A percentile compares a stretch with the other conserved stretches of the same genome.
Evolutionary conservation across 2,113 vertebrate species (phyloP).

Genomic region (Pheucticus melanocephalus): DNA sequence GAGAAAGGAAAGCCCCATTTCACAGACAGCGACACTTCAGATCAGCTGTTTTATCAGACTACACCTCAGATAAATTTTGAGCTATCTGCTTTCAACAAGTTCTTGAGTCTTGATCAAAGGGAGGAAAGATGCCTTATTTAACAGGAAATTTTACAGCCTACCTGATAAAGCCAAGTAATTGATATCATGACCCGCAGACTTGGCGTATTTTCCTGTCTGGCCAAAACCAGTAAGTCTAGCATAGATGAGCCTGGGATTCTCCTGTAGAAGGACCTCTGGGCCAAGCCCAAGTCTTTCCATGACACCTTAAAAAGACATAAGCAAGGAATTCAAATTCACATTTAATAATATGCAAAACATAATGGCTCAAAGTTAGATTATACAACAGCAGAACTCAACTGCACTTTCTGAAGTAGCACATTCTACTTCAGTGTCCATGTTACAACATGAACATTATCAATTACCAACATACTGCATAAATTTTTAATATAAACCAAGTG

Average conservation of each 20-base stretch:
- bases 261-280: constrained; percentile 78
- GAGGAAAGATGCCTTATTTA: neutral
- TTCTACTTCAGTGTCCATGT: neutral
- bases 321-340: neutral
- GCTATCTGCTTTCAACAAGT: neutral
- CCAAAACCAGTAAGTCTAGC: constrained; percentile 93
- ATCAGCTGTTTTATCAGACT: neutral
- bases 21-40: neutral
- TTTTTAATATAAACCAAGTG: neutral
- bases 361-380: neutral
- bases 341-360: neutral
- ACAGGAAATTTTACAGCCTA: constrained; percentile 46
- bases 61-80: neutral
- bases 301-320: constrained; percentile 76
- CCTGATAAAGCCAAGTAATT: constrained; percentile 94
- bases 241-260: constrained; percentile 90
- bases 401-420: neutral
- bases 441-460: neutral
- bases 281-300: constrained; percentile 94
- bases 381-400: neutral
- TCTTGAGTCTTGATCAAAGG: neutral
- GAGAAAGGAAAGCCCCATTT: neutral
- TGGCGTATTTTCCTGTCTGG: constrained; percentile 80
- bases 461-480: neutral
- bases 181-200: constrained; percentile 91